Evolutionary conservation across 2,888 invertebrate genomes (phyloP).

Genomic region (Drosophila aldrichi): DNA sequence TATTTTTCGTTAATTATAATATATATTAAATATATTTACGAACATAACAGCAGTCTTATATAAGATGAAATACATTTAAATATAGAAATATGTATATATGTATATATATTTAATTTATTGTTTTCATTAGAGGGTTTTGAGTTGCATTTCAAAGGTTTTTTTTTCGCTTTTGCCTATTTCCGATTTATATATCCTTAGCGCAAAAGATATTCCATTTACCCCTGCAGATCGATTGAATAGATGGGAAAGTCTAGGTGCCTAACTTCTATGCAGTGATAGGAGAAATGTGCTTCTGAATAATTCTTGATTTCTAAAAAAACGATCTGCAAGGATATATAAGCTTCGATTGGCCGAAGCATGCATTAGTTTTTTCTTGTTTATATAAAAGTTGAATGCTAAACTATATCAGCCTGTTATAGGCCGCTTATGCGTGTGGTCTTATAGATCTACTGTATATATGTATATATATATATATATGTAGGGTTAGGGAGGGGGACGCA

Average conservation of each 20-base stretch:
- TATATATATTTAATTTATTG: slow-evolving; percentile 64
- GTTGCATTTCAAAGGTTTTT: slow-evolving; percentile 58
- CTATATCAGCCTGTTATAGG: slow-evolving; percentile 47
- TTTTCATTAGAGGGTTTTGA: slow-evolving; percentile 74
- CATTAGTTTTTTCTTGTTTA: slow-evolving; percentile 17
- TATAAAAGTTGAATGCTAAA: slow-evolving; percentile 72
- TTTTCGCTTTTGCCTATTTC: slow-evolving; percentile 24
- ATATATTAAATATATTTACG: slow-evolving; percentile 84
- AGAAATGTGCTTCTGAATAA: background rate
- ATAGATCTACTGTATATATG: slow-evolving; percentile 41
- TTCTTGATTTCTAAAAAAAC: background rate
- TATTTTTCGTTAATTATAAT: slow-evolving; percentile 79
- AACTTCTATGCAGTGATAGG: background rate
- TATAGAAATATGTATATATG: slow-evolving; percentile 69
- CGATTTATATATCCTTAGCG: slow-evolving; percentile 31
- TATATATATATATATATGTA: slow-evolving; percentile 32
- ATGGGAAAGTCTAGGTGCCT: background rate
- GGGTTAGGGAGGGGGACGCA: slow-evolving; percentile 40
- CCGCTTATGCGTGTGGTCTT: slow-evolving; percentile 73
- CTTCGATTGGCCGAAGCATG: slow-evolving; percentile 40
- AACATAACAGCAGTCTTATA: slow-evolving; percentile 86
- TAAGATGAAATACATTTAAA: slow-evolving; percentile 83
- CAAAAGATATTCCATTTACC: slow-evolving; percentile 28
- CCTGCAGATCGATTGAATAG: slow-evolving; percentile 23
- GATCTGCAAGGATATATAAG: slow-evolving; percentile 30